A percentile compares a stretch with the other conserved stretches of the same genome.
These are phyloP conservation scores for Hemistola chrysoprasaria DNA, from an alignment of 2,888 invertebrate species.

Conservation along the genomic window DNA sequence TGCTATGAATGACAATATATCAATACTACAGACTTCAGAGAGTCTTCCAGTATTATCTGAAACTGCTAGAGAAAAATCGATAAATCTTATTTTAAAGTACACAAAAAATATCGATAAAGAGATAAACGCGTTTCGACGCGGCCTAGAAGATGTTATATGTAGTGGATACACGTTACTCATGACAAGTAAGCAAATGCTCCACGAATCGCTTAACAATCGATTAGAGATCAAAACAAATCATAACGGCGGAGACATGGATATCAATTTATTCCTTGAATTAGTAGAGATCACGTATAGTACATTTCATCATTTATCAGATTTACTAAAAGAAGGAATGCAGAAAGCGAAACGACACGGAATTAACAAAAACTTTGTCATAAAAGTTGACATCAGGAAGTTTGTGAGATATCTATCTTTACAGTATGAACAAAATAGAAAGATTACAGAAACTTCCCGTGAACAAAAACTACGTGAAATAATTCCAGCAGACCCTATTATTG, in stretches of 20 bases:
- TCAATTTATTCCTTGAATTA: constrained; percentile 9
- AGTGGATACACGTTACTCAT: too few species aligned
- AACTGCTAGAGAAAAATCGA: too few species aligned
- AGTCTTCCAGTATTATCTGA: too few species aligned
- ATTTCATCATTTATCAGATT: constrained; percentile 7
- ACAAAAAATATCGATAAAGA: too few species aligned
- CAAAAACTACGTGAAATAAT: background rate
- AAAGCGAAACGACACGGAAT: background rate
- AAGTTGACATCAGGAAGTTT: constrained; percentile 11
- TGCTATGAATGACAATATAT: too few species aligned
- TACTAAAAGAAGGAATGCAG: background rate
- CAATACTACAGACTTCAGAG: too few species aligned
- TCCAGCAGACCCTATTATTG: background rate
- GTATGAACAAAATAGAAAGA: constrained; percentile 2
- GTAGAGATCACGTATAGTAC: constrained; percentile 7
- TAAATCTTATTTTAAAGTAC: too few species aligned
- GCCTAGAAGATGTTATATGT: too few species aligned
- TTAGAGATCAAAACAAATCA: too few species aligned
- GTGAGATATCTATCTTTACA: constrained; percentile 6
- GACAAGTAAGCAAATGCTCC: too few species aligned
- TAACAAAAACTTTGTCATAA: constrained; percentile 3
- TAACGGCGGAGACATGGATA: constrained; percentile 10
- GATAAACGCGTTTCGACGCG: too few species aligned
- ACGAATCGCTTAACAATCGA: too few species aligned
- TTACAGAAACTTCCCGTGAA: background rate